Evolutionary conservation across 2,113 vertebrate species (phyloP).

Genomic region (Macquaria ambigua): DNA sequence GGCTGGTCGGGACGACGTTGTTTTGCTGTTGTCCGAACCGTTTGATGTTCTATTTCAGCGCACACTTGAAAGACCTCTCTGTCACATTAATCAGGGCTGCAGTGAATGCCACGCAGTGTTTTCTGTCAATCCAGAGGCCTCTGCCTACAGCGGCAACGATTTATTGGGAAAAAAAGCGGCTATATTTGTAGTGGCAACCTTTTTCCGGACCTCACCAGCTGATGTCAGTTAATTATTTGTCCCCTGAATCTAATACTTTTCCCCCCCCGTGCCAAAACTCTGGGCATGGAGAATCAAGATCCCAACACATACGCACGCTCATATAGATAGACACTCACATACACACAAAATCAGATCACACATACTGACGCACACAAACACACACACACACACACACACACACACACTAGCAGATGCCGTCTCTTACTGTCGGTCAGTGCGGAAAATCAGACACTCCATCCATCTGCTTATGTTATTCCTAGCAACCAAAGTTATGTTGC

Average conservation of each 20-base stretch:
- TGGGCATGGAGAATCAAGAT: conserved; percentile 80
- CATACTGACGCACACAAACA: conserved; percentile 49
- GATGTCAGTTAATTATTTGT: conserved; percentile 91
- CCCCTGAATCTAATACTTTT: conserved; percentile 90
- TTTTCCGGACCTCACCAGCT: conserved; percentile 83
- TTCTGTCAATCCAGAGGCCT: conserved; percentile 79
- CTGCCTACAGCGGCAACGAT: conserved; percentile 67
- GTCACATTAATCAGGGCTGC: conserved; percentile 85
- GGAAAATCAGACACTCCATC: conserved; percentile 84
- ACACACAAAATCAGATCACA: conserved; percentile 39
- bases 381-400: conserved; percentile 22
- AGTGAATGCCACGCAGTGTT: conserved; percentile 73
- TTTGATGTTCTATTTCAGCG: conserved; percentile 84
- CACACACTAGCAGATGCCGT: conserved; percentile 63
- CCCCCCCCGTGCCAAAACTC: conserved; percentile 80
- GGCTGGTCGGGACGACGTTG: conserved; percentile 33
- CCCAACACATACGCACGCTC: conserved; percentile 61
- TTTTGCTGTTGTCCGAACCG: conserved; percentile 71
- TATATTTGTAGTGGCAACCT: conserved; percentile 88
- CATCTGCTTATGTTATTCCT: conserved; percentile 90
- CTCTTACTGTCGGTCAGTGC: conserved; percentile 78
- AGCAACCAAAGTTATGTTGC: conserved; percentile 90
- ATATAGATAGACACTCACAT: conserved; percentile 14
- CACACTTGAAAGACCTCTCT: conserved; percentile 80
- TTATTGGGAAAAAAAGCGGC: conserved; percentile 79